Evolutionary conservation across 1,140 invertebrate genomes (phyloP), one percentile per base, ranked within the genome.

Genomic region (Neotoxoptera formosana): DNA sequence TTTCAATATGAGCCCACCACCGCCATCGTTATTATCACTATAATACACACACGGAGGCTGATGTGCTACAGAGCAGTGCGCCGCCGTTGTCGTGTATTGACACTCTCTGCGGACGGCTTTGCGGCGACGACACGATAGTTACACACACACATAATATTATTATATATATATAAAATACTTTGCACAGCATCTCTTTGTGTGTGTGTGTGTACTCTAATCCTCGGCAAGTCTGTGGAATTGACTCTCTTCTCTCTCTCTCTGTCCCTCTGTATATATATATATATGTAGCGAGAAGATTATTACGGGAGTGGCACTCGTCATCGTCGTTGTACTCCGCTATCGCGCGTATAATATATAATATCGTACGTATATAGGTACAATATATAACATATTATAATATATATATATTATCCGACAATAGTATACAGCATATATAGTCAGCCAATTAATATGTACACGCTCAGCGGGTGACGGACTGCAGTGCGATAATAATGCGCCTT

Each of bases 101-200:
- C 91, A 92, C 90, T 76, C 51, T 41, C 11, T 51, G 47, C n/a
- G 91, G 76, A 92, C 91, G 91, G 91, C 76, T 92, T 92, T 81
- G 8, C 60, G 76, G 90, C 56, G 36, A 89, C 34, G 48, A 89
- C 51, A 89, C 30, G 51, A n/a, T n/a, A 89, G 86, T 87, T 87
- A 34, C 48, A 87, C 20, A 86, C n/a, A 87, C 23, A 56, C 34
- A 14, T 34, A 53, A 51, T 6, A 53, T 7, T 53, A 53, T 53
- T 53, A 53, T 53, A 53, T 53, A 53, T 51, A 88, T 45, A 81
- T 41, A 45, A 11, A 84, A 25, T 23, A 88, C 45, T 23, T 51
- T 25, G 6, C 41, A 11, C 23, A 11, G 11, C 34, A 14, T 48
- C 11, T 89, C 88, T 89, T 89, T 89, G 48, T 89, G 20, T 9